These are phyloP conservation scores for Spinibarbus caldwelli DNA, from an alignment of 2,797 vertebrate genomes.

Conservation along the genomic window DNA sequence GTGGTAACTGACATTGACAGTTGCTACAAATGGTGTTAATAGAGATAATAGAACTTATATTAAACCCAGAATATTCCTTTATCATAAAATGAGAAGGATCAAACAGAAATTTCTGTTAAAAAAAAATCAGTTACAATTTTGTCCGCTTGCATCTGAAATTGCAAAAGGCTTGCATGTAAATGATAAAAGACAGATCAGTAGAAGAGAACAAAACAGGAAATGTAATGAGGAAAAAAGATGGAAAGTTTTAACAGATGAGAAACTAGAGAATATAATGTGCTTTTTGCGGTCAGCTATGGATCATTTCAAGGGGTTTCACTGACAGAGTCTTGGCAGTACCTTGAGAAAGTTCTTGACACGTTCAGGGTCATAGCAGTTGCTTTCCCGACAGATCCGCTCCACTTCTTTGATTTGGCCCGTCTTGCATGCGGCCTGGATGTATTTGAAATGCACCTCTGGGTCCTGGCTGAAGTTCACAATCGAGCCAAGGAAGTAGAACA, in stretches of 20 bases:
- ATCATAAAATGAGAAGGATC: background rate
- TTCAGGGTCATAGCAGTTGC: constrained; percentile 97
- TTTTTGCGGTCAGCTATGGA: constrained; percentile 33
- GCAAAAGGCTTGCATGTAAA: background rate
- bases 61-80: constrained; percentile 1
- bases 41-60: background rate
- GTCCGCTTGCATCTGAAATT: background rate
- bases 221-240: constrained; percentile 27
- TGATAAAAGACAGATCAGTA: constrained; percentile 14
- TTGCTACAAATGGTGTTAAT: background rate
- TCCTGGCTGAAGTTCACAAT: constrained; percentile 99
- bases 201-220: constrained; percentile 9
- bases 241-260: constrained; percentile 24
- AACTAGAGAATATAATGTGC: constrained; percentile 28
- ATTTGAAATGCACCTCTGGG: constrained; percentile 98
- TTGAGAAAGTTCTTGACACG: constrained; percentile 99
- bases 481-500: constrained; percentile 99
- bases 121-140: background rate
- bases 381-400: constrained; percentile 97
- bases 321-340: constrained; percentile 74
- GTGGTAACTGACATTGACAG: background rate
- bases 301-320: background rate
- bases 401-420: constrained; percentile 99
- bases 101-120: background rate
- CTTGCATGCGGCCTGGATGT: constrained; percentile 98